phyloP scores from a whole-genome alignment of 2,888 invertebrate genomes.

The Selenia dentaria region DNA sequence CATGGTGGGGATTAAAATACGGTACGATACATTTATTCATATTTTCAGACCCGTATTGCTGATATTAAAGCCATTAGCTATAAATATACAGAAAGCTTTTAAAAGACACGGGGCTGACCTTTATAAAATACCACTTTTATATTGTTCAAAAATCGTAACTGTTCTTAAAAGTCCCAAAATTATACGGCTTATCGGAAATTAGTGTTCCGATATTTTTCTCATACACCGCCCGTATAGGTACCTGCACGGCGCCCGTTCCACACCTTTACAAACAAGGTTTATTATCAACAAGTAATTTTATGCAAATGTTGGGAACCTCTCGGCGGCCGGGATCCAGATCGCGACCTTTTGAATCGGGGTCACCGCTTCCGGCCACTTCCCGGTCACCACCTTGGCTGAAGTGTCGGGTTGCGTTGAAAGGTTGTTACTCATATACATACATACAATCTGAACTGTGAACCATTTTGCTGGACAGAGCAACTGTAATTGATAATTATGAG shows the following conservation, averaged over 20 bases:
- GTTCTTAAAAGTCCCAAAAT: slow-evolving; percentile 20
- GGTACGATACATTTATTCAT: slow-evolving; percentile 48
- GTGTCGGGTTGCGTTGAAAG: slow-evolving; percentile 27
- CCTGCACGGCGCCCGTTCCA: slow-evolving; percentile 9
- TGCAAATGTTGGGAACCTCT: slow-evolving; percentile 21
- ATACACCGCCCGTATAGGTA: slow-evolving; percentile 3
- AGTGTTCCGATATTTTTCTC: slow-evolving; percentile 8
- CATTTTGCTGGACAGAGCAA: too few species aligned
- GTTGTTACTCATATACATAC: too few species aligned
- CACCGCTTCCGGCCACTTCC: slow-evolving; percentile 45
- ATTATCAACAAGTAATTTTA: slow-evolving; percentile 24
- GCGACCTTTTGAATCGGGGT: slow-evolving; percentile 60
- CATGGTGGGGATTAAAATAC: slow-evolving; percentile 74
- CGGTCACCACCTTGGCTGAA: slow-evolving; percentile 28
- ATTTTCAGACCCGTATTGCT: background rate
- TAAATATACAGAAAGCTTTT: slow-evolving; percentile 4
- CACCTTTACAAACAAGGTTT: slow-evolving; percentile 20
- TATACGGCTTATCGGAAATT: slow-evolving; percentile 22
- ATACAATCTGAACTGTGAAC: too few species aligned
- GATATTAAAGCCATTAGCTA: background rate
- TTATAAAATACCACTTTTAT: slow-evolving; percentile 11
- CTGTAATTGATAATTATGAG: too few species aligned
- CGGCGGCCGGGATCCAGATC: slow-evolving; percentile 33
- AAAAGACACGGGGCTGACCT: background rate
- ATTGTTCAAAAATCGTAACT: slow-evolving; percentile 18